Base-by-base conservation (phyloP, 2,113 vertebrate genomes). In the Malurus elegans region DNA sequence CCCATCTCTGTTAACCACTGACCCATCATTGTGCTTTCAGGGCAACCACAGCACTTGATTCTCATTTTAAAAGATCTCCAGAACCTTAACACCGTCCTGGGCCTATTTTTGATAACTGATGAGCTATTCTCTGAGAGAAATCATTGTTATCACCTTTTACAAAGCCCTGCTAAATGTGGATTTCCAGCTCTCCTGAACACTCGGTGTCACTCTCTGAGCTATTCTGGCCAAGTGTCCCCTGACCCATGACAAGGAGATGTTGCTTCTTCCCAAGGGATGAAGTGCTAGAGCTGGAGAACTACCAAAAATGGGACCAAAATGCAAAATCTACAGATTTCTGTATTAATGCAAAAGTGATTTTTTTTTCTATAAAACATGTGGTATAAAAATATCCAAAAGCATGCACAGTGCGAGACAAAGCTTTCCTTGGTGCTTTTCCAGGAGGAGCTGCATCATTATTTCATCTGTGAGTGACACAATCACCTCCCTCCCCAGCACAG, bases 51-150 rank as follows among this genome's bases (percentile, higher is more conserved):
- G 58, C 44, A 38, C 31, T 12, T 7, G 51, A 8, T 19, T 36
- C 60, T 5, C 36, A 29, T 38, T 47, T 71, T 42, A 57, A 48
- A 72, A 9, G 26, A 2, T 14, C 36, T 36, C 5, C 29, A 40
- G 67, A 13, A 34, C 5, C 64, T 58, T 1, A 15, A 18, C 14
- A 16, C 25, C 29, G 26, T 16, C 54, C 62, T 29, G 31, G 60
- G 34, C 0, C 1, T 4, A 4, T 12, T 51, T 65, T 2, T 36
- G 51, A 40, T n/a, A 84, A 71, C 1, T 65, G 50, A 36, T 19
- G 23, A 76, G 48, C 24, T 32, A 0, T 18, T 31, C 47, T 44
- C 24, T 25, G 50, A 53, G 25, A 50, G 25, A 28, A 87, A 40
- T 50, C 45, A 21, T 2, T 51, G 28, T 5, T 53, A 6, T 4